Evolutionary conservation across 2,113 vertebrate species (phyloP).

Genomic region (Poeciliopsis retropinna): DNA sequence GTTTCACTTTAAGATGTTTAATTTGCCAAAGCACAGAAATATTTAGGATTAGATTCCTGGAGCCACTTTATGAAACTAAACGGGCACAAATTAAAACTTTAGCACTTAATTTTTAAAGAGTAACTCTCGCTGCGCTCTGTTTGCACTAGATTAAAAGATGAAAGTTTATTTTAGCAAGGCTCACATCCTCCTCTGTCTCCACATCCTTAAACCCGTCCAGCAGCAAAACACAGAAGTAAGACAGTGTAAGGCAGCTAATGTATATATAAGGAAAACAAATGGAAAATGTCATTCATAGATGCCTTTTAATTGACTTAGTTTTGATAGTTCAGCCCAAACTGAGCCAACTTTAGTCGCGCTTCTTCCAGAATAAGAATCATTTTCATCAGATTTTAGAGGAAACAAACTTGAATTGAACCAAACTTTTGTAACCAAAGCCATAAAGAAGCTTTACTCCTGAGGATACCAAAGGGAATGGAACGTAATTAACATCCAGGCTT

Average conservation of each 20-base stretch:
- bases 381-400: background rate
- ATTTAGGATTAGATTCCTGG: background rate
- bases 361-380: background rate
- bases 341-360: constrained; percentile 21
- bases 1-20: constrained; percentile 1
- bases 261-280: constrained; percentile 30
- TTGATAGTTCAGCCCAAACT: constrained; percentile 11
- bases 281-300: background rate
- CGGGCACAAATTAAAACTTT: constrained; percentile 6
- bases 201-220: background rate
- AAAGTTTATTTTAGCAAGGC: constrained; percentile 20
- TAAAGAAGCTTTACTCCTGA: background rate
- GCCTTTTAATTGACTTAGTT: constrained; percentile 21
- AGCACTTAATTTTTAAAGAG: background rate
- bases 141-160: background rate
- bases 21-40: constrained; percentile 11
- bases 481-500: background rate
- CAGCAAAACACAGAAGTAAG: constrained; percentile 51
- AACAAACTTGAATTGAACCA: constrained; percentile 2
- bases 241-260: constrained; percentile 61
- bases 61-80: constrained; percentile 1
- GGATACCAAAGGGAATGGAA: constrained; percentile 53
- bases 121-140: background rate
- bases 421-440: constrained; percentile 22
- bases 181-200: constrained; percentile 2